Conservation (phyloP, 2,113 vertebrate species). For the Gadus macrocephalus region DNA sequence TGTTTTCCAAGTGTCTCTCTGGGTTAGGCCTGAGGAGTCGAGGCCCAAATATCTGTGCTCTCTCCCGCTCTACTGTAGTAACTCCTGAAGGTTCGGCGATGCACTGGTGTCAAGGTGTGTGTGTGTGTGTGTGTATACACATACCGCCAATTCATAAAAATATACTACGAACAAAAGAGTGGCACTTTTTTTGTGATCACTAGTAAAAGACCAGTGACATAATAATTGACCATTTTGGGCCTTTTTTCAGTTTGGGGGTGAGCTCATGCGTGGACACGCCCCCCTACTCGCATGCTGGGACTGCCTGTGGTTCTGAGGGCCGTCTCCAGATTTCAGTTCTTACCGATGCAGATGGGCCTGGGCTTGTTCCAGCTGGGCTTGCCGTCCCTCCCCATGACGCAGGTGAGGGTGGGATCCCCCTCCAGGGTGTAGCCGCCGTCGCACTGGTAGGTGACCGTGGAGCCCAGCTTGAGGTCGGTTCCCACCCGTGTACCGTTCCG, state of each 20-base stretch:
- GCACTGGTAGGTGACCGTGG: constrained; percentile 89
- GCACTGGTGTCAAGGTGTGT: too few species aligned
- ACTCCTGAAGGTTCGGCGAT: too few species aligned
- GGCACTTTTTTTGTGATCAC: too few species aligned
- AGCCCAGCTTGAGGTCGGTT: constrained; percentile 87
- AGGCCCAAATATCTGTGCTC: constrained; percentile 20
- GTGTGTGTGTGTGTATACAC: background rate
- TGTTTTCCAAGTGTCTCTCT: constrained; percentile 68
- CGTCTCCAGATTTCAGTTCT: constrained; percentile 50
- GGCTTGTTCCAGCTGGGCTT: constrained; percentile 92
- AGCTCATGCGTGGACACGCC: too few species aligned
- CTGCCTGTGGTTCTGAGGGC: constrained; percentile 28
- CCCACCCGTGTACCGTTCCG: constrained; percentile 89
- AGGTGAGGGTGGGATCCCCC: constrained; percentile 85
- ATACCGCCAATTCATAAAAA: background rate
- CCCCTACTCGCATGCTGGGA: background rate
- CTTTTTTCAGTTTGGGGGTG: too few species aligned
- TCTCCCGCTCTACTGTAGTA: constrained; percentile 5
- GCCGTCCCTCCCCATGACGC: constrained; percentile 86
- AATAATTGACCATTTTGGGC: too few species aligned
- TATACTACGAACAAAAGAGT: too few species aligned
- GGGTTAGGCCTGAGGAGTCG: constrained; percentile 53
- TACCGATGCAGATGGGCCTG: constrained; percentile 91
- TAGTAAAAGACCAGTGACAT: too few species aligned
- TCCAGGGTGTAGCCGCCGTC: constrained; percentile 89